Evolutionary conservation across 2,888 invertebrate genomes (phyloP).

Genomic region (Erebia palarica): DNA sequence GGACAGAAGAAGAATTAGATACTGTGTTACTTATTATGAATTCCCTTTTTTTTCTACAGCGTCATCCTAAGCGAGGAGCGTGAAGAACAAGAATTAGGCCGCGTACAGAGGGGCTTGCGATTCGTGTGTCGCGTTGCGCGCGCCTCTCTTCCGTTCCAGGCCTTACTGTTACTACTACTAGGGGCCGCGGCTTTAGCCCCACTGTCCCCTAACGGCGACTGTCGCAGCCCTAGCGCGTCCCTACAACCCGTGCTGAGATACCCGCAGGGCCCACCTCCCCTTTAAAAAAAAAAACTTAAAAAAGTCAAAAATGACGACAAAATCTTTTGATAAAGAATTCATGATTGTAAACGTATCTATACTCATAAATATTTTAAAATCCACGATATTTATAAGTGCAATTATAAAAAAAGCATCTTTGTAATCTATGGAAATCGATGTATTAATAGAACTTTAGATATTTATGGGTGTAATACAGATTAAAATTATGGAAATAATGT

Average conservation of each 20-base stretch:
- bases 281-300: slow-evolving; percentile 22
- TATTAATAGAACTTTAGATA: background rate
- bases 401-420: background rate
- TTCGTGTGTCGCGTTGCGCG: slow-evolving; percentile 95
- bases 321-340: background rate
- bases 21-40: background rate
- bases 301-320: slow-evolving; percentile 6
- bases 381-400: too few relatives aligned
- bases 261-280: slow-evolving; percentile 95
- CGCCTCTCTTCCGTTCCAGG: slow-evolving; percentile 96
- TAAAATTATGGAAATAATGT: background rate
- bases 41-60: slow-evolving; percentile 46
- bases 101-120: slow-evolving; percentile 87
- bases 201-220: slow-evolving; percentile 91
- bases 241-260: slow-evolving; percentile 90
- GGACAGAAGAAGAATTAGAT: too few relatives aligned
- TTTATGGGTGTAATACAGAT: background rate
- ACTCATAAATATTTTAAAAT: background rate
- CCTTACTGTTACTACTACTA: slow-evolving; percentile 94
- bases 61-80: slow-evolving; percentile 57
- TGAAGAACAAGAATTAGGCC: slow-evolving; percentile 57
- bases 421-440: background rate
- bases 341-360: background rate
- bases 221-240: slow-evolving; percentile 91
- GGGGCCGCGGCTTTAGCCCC: slow-evolving; percentile 97